Percentiles rank a stretch among this genome's conserved stretches.
Conservation (phyloP, 2,888 invertebrate species). For the Cephus rjabovi region DNA sequence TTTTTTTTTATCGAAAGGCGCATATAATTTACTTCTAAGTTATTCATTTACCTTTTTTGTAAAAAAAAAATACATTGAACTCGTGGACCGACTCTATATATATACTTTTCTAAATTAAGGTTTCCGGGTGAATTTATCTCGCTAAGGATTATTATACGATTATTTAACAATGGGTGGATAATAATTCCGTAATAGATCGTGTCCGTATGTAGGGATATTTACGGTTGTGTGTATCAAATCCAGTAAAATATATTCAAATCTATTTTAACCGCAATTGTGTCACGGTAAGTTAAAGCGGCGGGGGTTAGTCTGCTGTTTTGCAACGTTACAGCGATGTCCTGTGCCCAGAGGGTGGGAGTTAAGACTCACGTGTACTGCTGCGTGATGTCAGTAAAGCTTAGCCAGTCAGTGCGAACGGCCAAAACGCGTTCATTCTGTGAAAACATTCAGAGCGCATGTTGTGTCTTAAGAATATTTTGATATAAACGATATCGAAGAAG, state of each 20-base stretch:
- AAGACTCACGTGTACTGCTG: conserved; percentile 2
- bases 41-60: no score
- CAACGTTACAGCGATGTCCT: not conserved
- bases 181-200: no score
- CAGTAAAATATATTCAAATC: no score
- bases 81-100: not conserved
- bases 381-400: not conserved
- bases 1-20: not conserved
- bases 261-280: no score
- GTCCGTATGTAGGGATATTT: no score
- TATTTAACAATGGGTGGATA: not conserved
- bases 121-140: not conserved
- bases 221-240: no score
- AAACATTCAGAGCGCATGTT: not conserved
- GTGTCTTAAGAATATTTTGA: not conserved
- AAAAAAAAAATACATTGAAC: not conserved
- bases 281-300: not conserved
- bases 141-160: not conserved
- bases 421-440: not conserved
- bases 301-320: not conserved
- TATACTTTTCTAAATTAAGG: not conserved
- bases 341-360: conserved; percentile 23
- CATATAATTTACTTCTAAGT: not conserved
- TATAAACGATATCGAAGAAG: not conserved
- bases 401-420: not conserved